Conservation (phyloP, 2,113 vertebrate species). For the Bubalus kerabau region DNA sequence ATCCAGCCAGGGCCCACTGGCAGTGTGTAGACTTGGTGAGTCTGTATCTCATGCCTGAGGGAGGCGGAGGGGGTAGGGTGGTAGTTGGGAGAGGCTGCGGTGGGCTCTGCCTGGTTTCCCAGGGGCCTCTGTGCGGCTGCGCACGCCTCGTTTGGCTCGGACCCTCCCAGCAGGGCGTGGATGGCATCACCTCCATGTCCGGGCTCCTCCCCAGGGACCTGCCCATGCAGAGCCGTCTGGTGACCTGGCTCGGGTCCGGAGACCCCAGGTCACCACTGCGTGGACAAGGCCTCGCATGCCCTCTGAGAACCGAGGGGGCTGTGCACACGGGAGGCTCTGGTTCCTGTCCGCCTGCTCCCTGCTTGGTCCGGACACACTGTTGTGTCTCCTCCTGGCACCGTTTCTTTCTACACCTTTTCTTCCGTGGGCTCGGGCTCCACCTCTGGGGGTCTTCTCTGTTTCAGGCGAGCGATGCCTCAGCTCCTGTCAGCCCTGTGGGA, state of each 20-base stretch:
- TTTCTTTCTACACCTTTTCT: background rate
- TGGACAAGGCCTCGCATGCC: background rate
- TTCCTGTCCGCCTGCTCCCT: background rate
- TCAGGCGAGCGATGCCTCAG: background rate
- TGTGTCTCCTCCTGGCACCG: background rate
- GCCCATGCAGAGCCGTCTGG: too few relatives aligned
- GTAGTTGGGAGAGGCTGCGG: accelerated
- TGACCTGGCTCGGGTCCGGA: too few relatives aligned
- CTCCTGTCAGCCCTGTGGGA: background rate
- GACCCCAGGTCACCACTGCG: accelerated
- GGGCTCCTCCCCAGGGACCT: background rate
- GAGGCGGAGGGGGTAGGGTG: background rate
- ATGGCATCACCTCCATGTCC: accelerated
- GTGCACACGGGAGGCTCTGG: background rate
- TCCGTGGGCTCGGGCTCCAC: background rate
- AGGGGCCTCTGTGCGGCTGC: background rate
- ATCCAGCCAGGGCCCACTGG: too few relatives aligned
- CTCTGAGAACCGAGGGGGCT: background rate
- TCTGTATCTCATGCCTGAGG: background rate
- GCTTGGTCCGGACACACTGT: background rate
- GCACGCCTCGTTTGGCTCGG: background rate
- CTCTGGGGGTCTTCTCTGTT: background rate
- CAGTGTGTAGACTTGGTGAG: background rate
- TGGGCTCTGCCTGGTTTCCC: background rate
- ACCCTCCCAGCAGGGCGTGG: background rate